phyloP scores from a whole-genome alignment of 2,888 invertebrate species.

The Heliconius erato region DNA sequence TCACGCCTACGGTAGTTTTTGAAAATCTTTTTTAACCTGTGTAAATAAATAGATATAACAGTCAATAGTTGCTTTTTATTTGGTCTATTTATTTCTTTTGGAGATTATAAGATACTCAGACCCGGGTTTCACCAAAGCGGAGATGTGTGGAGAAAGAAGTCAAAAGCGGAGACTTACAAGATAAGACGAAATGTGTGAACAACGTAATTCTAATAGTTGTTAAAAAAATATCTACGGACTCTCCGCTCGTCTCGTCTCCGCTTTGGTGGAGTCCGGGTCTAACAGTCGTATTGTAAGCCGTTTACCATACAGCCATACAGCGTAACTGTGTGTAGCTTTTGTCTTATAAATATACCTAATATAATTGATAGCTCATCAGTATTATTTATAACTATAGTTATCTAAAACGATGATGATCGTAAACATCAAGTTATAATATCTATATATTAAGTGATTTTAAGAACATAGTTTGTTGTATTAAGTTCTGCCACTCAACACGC shows the following conservation, averaged over 20 bases:
- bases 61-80: background rate
- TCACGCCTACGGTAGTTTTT: too few relatives aligned
- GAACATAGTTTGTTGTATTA: background rate
- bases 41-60: background rate
- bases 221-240: too few relatives aligned
- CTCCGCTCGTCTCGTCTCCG: too few relatives aligned
- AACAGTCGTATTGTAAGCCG: background rate
- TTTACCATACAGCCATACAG: background rate
- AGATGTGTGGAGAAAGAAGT: too few relatives aligned
- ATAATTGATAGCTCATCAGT: slow-evolving; percentile 10
- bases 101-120: background rate
- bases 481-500: too few relatives aligned
- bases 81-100: background rate
- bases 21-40: too few relatives aligned
- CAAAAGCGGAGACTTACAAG: too few relatives aligned
- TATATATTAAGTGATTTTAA: slow-evolving; percentile 1
- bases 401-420: background rate
- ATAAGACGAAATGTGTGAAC: too few relatives aligned
- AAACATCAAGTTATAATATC: background rate
- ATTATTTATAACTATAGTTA: slow-evolving; percentile 12
- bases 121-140: too few relatives aligned
- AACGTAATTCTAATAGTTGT: too few relatives aligned
- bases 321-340: background rate
- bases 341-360: background rate
- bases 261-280: too few relatives aligned